Percentiles rank a stretch among this genome's conserved stretches.
Evolutionary conservation across 2,113 vertebrate species (phyloP).

Genomic region (Brachypodius melanocephalos): DNA sequence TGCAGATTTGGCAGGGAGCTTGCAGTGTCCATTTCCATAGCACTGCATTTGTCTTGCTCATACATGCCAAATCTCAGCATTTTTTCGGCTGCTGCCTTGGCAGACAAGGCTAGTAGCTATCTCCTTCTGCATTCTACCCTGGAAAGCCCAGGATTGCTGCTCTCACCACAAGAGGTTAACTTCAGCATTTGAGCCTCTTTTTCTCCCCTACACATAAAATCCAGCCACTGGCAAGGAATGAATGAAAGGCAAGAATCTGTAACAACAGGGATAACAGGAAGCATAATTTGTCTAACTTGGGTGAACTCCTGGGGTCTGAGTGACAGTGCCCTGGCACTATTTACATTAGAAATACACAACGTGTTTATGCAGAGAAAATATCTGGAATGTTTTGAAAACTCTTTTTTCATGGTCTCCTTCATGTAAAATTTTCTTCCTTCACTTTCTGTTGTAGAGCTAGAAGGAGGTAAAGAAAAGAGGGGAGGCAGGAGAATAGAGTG

Average conservation of each 20-base stretch:
- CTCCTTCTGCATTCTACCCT: neutral
- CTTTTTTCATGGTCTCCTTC: neutral
- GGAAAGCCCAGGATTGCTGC: neutral
- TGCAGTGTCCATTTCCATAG: neutral
- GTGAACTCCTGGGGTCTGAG: conserved; percentile 18
- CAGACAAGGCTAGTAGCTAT: neutral
- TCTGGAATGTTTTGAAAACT: neutral
- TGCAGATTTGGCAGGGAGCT: neutral
- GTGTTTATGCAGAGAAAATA: neutral
- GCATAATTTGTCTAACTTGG: conserved; percentile 1
- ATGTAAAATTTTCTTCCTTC: neutral
- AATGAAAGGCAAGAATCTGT: conserved; percentile 39
- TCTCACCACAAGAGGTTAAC: neutral
- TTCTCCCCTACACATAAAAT: neutral
- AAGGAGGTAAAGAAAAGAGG: neutral
- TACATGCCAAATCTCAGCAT: neutral
- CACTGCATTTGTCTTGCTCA: neutral
- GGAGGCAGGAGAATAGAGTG: neutral
- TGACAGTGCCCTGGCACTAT: conserved; percentile 14
- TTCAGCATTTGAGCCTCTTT: neutral
- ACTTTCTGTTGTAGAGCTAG: neutral
- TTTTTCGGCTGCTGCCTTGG: neutral
- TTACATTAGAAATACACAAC: neutral
- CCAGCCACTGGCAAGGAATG: neutral
- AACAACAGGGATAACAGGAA: conserved; percentile 5